phyloP scores from a whole-genome alignment of 1,140 invertebrate genomes.

The Maniola jurtina region DNA sequence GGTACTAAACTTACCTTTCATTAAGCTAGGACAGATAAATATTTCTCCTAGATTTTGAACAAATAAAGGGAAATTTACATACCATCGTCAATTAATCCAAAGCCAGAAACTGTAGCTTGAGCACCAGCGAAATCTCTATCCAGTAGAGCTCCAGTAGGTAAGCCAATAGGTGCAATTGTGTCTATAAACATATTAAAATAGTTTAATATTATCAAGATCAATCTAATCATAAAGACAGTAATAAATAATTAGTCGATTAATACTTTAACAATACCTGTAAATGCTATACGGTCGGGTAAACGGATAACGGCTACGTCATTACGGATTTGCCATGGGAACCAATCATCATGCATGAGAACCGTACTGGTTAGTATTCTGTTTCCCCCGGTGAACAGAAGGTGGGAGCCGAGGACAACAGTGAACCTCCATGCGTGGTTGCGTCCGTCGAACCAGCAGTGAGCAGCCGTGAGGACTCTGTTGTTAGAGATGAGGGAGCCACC shows the following conservation, averaged over 20 bases:
- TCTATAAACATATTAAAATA: constrained; percentile 34
- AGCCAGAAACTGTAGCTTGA: constrained; percentile 44
- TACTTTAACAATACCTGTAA: constrained; percentile 42
- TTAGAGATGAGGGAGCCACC: constrained; percentile 39
- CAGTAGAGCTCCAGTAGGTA: constrained; percentile 38
- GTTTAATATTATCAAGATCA: neutral
- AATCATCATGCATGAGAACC: constrained; percentile 38
- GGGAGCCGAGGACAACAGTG: constrained; percentile 47
- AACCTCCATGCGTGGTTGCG: constrained; percentile 39
- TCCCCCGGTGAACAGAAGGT: constrained; percentile 43
- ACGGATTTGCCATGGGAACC: constrained; percentile 26
- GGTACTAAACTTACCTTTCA: no score
- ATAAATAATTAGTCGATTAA: no score
- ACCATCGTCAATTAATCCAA: constrained; percentile 41
- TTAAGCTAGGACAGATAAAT: no score
- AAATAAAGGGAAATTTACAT: constrained; percentile 7
- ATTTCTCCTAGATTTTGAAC: no score
- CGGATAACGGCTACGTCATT: constrained; percentile 52
- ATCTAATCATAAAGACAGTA: no score
- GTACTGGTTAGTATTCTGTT: constrained; percentile 34
- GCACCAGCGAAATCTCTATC: constrained; percentile 32
- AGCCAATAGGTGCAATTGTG: constrained; percentile 35
- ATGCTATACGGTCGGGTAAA: constrained; percentile 42
- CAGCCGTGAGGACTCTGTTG: constrained; percentile 42
- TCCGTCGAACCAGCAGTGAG: constrained; percentile 54